phyloP scores from a whole-genome alignment of 2,797 vertebrate genomes.

The Diglossa cyanea region DNA sequence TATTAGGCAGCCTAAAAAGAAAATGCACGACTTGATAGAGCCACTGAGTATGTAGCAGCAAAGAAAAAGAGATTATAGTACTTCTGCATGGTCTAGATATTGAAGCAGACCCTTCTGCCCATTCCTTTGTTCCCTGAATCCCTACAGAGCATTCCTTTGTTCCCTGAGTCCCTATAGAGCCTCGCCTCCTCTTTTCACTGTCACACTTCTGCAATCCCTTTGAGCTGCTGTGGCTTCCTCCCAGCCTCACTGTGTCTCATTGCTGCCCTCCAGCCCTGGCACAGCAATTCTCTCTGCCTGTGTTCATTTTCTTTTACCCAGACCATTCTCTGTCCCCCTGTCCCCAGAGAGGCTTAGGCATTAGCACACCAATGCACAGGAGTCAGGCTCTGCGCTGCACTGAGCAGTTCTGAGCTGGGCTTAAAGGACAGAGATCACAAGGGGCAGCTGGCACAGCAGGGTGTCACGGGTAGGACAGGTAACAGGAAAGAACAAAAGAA shows the following conservation, averaged over 20 bases:
- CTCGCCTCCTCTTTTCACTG: not conserved
- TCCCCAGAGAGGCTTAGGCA: not conserved
- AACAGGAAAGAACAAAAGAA: not conserved
- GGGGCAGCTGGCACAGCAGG: not conserved
- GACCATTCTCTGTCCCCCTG: not conserved
- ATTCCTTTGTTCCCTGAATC: not conserved
- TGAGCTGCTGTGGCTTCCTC: not conserved
- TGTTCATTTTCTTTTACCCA: not conserved
- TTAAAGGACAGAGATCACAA: not conserved
- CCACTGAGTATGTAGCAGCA: not conserved
- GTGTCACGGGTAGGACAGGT: accelerated
- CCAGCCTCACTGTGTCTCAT: not conserved
- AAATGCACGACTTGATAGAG: not conserved
- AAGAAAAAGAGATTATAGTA: not conserved
- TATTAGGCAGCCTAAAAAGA: not conserved
- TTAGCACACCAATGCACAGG: not conserved
- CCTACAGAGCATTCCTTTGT: not conserved
- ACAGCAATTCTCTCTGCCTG: not conserved
- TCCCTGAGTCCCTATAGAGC: not conserved
- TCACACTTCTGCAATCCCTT: not conserved
- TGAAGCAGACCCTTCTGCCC: not conserved
- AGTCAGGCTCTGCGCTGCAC: not conserved
- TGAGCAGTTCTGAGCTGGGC: not conserved
- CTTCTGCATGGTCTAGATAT: not conserved
- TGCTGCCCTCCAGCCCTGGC: not conserved